Evolutionary conservation across 2,113 vertebrate species (phyloP).

Genomic region (Elephantulus edwardii): DNA sequence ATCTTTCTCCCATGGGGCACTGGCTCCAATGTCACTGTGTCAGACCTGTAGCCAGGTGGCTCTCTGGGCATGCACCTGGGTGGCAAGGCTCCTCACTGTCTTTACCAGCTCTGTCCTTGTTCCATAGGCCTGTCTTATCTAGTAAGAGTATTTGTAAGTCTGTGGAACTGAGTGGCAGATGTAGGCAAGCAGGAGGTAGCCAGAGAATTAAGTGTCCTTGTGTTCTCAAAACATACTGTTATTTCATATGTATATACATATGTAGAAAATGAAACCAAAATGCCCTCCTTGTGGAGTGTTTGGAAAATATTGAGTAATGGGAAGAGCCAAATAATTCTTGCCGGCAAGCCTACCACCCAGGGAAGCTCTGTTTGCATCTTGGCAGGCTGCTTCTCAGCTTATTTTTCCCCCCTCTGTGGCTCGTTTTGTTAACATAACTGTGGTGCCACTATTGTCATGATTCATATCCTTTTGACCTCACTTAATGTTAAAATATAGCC

Average conservation of each 20-base stretch:
- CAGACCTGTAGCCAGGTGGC: background rate
- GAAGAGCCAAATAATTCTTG: background rate
- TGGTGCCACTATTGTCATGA: background rate
- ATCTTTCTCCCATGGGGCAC: background rate
- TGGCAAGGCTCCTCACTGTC: too few relatives aligned
- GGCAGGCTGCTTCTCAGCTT: background rate
- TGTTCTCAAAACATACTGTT: background rate
- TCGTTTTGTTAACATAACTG: background rate
- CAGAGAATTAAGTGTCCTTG: background rate
- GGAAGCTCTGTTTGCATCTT: background rate
- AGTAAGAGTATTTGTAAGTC: background rate
- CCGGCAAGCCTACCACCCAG: background rate
- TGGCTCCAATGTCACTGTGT: background rate
- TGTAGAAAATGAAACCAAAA: background rate
- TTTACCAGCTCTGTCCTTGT: background rate
- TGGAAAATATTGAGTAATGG: background rate
- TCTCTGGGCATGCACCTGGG: accelerated
- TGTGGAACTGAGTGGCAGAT: background rate
- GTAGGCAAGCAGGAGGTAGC: background rate
- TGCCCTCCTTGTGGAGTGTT: background rate
- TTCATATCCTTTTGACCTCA: background rate
- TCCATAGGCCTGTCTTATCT: background rate
- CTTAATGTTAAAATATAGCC: background rate
- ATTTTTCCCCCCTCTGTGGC: background rate
- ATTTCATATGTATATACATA: too few relatives aligned